Percentiles rank a stretch among this genome's conserved stretches.
These are phyloP conservation scores for Atta colombica DNA, from an alignment of 1,140 invertebrate species.

Conservation along the genomic window DNA sequence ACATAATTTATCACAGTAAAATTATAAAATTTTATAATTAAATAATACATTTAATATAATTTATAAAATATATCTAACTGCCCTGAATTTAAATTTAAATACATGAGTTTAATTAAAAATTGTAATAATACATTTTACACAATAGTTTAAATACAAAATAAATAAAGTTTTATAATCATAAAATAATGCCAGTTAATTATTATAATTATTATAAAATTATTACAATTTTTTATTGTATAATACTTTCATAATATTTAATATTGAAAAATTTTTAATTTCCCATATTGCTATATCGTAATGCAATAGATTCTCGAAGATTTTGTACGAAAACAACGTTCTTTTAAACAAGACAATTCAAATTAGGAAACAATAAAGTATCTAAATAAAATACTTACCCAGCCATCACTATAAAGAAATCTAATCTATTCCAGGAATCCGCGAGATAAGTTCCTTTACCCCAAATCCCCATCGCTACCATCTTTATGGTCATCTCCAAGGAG, in stretches of 20 bases:
- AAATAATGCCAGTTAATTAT: conserved; percentile 2
- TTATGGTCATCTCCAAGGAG: conserved; percentile 98
- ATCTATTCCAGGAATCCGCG: conserved; percentile 98
- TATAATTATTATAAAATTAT: not conserved
- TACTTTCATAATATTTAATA: not conserved
- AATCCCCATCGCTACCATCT: conserved; percentile 99
- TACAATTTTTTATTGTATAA: not conserved
- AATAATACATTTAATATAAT: conserved; percentile 12
- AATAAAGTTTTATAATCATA: not conserved
- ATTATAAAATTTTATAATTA: not conserved
- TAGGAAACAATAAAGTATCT: not conserved
- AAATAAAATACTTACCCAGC: conserved; percentile 92
- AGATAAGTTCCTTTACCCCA: conserved; percentile 97
- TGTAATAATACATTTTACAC: not conserved
- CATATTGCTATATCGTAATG: not conserved
- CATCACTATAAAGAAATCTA: conserved; percentile 99
- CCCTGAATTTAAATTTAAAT: not conserved
- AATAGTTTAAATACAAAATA: not conserved
- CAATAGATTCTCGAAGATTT: not conserved
- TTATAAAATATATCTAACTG: not conserved
- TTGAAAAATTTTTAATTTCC: not conserved
- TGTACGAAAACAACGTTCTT: not conserved
- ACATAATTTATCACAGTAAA: not conserved
- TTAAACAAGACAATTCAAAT: conserved; percentile 13
- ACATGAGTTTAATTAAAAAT: conserved; percentile 1